Percentiles rank a stretch among this genome's conserved stretches.
Evolutionary conservation across 2,888 invertebrate genomes (phyloP).

Genomic region (Dastarcus helophoroides): DNA sequence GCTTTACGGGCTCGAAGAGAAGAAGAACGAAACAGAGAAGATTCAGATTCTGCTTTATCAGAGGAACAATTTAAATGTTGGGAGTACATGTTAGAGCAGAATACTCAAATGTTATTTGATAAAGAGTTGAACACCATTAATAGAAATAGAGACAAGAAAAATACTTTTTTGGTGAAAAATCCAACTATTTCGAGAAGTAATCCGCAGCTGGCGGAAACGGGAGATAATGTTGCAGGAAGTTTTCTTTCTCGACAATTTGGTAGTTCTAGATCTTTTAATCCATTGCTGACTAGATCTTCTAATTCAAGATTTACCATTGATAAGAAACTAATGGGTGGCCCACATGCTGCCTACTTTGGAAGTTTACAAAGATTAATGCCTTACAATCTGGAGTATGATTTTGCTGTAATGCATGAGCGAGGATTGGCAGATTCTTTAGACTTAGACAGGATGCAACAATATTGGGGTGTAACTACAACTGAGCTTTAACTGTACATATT

Average conservation of each 20-base stretch:
- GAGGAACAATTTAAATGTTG: constrained; percentile 87
- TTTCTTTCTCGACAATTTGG: constrained; percentile 67
- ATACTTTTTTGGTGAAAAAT: constrained; percentile 43
- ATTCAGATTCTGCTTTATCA: constrained; percentile 49
- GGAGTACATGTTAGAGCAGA: constrained; percentile 89
- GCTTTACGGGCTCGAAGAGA: constrained; percentile 53
- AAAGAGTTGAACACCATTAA: constrained; percentile 75
- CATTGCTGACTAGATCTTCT: constrained; percentile 44
- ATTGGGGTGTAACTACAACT: constrained; percentile 84
- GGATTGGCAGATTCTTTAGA: constrained; percentile 64
- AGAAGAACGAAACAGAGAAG: constrained; percentile 44
- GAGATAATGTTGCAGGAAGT: constrained; percentile 34
- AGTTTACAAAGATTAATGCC: constrained; percentile 76
- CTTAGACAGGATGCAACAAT: constrained; percentile 78
- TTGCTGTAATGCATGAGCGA: constrained; percentile 71
- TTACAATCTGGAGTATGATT: constrained; percentile 73
- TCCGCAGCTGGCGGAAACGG: constrained; percentile 49
- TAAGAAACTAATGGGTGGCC: constrained; percentile 57
- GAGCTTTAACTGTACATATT: too few relatives aligned
- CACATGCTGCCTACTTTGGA: constrained; percentile 79
- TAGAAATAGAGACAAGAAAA: constrained; percentile 45
- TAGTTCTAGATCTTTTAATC: constrained; percentile 68
- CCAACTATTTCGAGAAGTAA: constrained; percentile 57
- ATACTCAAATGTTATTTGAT: constrained; percentile 77
- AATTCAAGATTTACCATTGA: constrained; percentile 48